These are phyloP conservation scores for Mellivora capensis DNA, from an alignment of 2,113 vertebrate genomes.

Conservation along the genomic window DNA sequence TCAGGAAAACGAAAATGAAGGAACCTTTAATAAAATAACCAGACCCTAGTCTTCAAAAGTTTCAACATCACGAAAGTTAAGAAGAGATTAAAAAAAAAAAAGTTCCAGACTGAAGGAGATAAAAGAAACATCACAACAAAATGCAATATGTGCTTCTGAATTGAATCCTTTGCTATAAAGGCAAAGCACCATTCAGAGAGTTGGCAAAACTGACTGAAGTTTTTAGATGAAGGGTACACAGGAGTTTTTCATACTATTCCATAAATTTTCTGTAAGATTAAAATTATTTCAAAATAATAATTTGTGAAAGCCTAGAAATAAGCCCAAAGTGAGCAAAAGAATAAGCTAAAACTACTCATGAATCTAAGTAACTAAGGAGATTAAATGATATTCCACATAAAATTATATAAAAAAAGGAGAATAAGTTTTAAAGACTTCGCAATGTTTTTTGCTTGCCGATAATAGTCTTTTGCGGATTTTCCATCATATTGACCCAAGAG, in stretches of 20 bases:
- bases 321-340: not conserved
- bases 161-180: not conserved
- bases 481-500: not conserved
- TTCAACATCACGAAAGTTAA: not conserved
- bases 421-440: not conserved
- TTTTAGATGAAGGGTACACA: not conserved
- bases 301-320: not conserved
- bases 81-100: not conserved
- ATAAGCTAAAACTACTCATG: not conserved
- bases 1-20: not conserved
- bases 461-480: not conserved
- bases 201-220: not conserved
- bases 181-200: not conserved
- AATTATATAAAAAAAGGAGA: not conserved
- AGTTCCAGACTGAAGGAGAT: not conserved
- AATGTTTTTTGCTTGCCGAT: not conserved
- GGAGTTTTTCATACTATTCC: not conserved
- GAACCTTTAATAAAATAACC: not conserved
- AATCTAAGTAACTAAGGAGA: not conserved
- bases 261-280: not conserved
- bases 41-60: not conserved
- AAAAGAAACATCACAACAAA: not conserved
- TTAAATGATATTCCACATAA: not conserved
- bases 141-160: not conserved
- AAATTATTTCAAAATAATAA: not conserved